Evolutionary conservation across 2,113 vertebrate species (phyloP).

Genomic region (Triplophysa dalaica): DNA sequence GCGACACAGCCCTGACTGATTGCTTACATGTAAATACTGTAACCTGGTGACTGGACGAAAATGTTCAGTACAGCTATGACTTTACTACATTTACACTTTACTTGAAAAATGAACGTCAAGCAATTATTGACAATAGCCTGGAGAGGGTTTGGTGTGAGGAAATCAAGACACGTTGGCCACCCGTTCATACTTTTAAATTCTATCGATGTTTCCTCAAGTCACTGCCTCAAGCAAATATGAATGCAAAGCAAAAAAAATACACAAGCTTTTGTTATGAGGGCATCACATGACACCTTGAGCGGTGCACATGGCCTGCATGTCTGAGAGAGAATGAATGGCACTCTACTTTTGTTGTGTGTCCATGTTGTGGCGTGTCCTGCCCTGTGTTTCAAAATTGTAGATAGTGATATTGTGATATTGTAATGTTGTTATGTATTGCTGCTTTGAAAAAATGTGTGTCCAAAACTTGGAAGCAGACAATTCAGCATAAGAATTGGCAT

Average conservation of each 20-base stretch:
- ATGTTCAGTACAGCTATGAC: too few relatives aligned
- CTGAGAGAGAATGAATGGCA: slow-evolving; percentile 40
- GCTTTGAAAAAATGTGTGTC: too few relatives aligned
- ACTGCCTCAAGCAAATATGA: not conserved
- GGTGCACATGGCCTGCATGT: slow-evolving; percentile 59
- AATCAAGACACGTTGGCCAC: not conserved
- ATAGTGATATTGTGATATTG: too few relatives aligned
- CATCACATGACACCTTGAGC: slow-evolving; percentile 64
- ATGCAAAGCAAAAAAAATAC: not conserved
- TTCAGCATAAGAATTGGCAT: too few relatives aligned
- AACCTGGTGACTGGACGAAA: too few relatives aligned
- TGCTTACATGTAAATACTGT: too few relatives aligned
- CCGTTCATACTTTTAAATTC: not conserved
- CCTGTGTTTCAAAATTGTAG: not conserved
- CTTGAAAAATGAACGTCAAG: not conserved
- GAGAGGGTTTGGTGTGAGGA: not conserved
- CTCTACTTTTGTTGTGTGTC: slow-evolving; percentile 3
- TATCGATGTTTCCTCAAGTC: not conserved
- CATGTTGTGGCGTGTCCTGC: not conserved
- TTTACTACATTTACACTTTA: too few relatives aligned
- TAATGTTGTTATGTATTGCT: too few relatives aligned
- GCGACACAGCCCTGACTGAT: too few relatives aligned
- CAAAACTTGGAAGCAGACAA: too few relatives aligned
- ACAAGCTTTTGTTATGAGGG: not conserved
- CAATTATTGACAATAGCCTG: too few relatives aligned